Conservation (phyloP, 2,113 vertebrate genomes). For the Todiramphus saurophagus region DNA sequence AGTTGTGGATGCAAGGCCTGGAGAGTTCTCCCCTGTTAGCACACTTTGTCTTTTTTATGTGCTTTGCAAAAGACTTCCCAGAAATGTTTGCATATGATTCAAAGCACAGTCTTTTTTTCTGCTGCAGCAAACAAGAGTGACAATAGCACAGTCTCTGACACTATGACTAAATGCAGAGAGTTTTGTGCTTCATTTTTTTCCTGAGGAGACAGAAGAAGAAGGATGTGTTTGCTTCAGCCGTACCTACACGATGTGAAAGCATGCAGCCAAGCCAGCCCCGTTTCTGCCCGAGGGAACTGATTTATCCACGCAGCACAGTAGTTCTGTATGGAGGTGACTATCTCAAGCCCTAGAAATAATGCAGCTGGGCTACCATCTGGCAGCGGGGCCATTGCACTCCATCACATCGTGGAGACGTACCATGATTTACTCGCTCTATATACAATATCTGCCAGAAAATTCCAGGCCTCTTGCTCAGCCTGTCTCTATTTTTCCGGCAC, state of each 20-base stretch:
- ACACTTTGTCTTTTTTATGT: neutral
- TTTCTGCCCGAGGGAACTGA: neutral
- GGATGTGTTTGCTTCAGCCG: neutral
- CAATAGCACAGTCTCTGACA: neutral
- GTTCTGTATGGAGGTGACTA: neutral
- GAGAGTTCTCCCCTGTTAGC: neutral
- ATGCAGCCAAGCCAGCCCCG: neutral
- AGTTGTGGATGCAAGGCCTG: neutral
- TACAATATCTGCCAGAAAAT: neutral
- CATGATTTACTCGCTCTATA: neutral
- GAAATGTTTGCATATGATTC: neutral
- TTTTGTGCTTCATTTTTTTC: neutral
- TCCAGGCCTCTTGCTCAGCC: neutral
- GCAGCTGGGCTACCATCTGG: neutral
- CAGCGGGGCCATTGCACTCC: neutral
- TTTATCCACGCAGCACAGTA: neutral
- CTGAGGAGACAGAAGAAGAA: neutral
- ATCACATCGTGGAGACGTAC: rapidly evolving
- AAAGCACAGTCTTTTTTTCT: neutral
- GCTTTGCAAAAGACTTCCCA: neutral
- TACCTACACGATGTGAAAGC: rapidly evolving
- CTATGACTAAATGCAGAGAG: neutral
- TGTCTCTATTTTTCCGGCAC: neutral
- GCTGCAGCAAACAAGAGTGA: neutral
- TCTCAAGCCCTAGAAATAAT: neutral